Evolutionary conservation across 2,888 invertebrate species (phyloP), one percentile per base, ranked within the genome.

Genomic region (Polyommatus icarus): DNA sequence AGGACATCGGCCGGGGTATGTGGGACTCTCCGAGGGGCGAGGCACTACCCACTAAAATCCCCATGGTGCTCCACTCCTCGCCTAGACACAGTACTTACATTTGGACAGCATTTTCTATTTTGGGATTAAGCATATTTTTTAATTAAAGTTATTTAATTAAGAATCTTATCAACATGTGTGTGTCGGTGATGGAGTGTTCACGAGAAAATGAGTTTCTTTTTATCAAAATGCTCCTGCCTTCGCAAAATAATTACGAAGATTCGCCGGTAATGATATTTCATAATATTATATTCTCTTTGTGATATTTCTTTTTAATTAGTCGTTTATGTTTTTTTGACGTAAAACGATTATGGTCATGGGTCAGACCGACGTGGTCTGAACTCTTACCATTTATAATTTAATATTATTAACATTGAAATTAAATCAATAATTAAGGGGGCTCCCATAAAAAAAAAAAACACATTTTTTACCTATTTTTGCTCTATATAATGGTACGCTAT

Each of bases 151-250:
- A 73, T 73, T 73, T 73, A 73, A 46, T 73, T 73, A 73, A 73
- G 50, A 50, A 73, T 46, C 73, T 50, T 24, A 73, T 73, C 29
- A 73, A 12, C 46, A 50, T 24, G 24, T 50, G 50, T 85, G 71
- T 84, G 92, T 92, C 80, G 82, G 87, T 57, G 72, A 78, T 32
- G 87, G 83, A 85, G 80, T 77, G 79, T 86, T 72, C 84, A 78
- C 76, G 85, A 84, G 57, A 90, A 92, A 87, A 84, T 93, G 93
- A 93, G 82, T 94, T 94, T 82, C 83, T 92, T 72, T 83, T 94
- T 81, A 80, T 90, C 91, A 32, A 83, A 93, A 94, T 85, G 46
- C 46, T 46, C 46, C 12, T 46, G 46, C 46, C 46, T 12, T 40
- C 8, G 40, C 40, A 40, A 40, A 40, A 40, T 40, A 40, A 40